Base-by-base conservation (phyloP, 2,888 invertebrate species). In the Chorisops tibialis region DNA sequence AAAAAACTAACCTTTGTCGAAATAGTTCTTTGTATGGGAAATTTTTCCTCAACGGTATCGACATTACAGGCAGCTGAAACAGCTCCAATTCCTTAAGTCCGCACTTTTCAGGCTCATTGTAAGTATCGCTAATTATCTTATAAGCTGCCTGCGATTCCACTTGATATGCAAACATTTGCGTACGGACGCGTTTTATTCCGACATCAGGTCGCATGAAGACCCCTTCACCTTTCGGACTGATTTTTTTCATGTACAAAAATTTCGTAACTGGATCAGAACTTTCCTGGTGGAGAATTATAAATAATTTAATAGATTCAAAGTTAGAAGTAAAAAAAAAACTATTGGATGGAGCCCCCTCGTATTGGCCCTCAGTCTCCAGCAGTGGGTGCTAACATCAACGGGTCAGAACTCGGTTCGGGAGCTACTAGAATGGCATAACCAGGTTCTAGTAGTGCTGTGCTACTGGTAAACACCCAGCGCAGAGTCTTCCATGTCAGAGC, bases 91-190 rank as follows among this genome's bases (percentile, higher is more conserved):
- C 82, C 71, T 80, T 80, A 18, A 86, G 75, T 1, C 82, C 82
- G 68, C 85, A 86, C 73, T 86, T 86, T 72, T 86, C 85, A 3
- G 79, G 78, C 73, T 85, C 85, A 65, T 79, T 81, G 70, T 81
- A 86, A 1, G 85, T 85, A 68, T 82, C 79, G 71, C 82, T 82
- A 64, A 85, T 83, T 14, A 85, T 77, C 66, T 84, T 82, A 72
- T 85, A 85, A 7, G 82, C 85, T 1, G 84, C 77, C 49, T 81
- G 80, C 21, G 81, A 74, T 68, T 85, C 85, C 61, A 84, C 83
- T 75, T 84, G 83, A 68, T 82, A 85, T 1, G 85, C 85, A 70
- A 82, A 84, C 22, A 83, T 74, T 0, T 81, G 81, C 0, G 79
- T 77, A 47, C 83, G 80, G 70, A 85, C 77, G 61, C 78, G 79